phyloP scores from a whole-genome alignment of 2,888 invertebrate species.

The Apodemia duryi region DNA sequence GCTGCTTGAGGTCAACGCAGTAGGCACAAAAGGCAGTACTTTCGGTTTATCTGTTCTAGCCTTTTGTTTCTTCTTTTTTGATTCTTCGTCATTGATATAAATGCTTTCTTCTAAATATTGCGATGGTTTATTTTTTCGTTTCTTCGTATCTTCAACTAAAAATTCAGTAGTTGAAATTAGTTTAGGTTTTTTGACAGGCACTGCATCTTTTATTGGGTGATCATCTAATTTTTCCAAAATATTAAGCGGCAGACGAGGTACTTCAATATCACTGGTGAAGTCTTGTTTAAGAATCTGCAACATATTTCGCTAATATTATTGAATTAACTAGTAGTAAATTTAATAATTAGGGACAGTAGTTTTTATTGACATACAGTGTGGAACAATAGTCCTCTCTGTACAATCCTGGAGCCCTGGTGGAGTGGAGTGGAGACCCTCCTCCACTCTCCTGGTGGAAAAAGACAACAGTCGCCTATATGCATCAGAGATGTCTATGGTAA shows the following conservation, averaged over 20 bases:
- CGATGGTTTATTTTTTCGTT: conserved; percentile 58
- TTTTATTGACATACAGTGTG: too few relatives aligned
- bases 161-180: conserved; percentile 58
- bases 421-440: too few relatives aligned
- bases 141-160: conserved; percentile 49
- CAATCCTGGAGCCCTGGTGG: too few relatives aligned
- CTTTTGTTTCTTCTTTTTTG: conserved; percentile 25
- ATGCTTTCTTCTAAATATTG: conserved; percentile 66
- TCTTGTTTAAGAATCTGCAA: conserved; percentile 50
- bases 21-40: conserved; percentile 60
- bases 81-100: conserved; percentile 48
- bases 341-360: too few relatives aligned
- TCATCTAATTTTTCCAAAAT: conserved; percentile 54
- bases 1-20: conserved; percentile 53
- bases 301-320: neutral
- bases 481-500: too few relatives aligned
- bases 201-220: conserved; percentile 39
- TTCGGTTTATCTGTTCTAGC: conserved; percentile 23
- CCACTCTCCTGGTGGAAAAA: too few relatives aligned
- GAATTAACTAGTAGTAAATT: too few relatives aligned
- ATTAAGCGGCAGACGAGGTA: conserved; percentile 53
- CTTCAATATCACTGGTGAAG: conserved; percentile 47
- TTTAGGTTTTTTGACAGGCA: conserved; percentile 37
- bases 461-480: too few relatives aligned
- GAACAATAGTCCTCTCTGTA: too few relatives aligned